Evolutionary conservation across 2,797 vertebrate species (phyloP).

Genomic region (Alca torda): DNA sequence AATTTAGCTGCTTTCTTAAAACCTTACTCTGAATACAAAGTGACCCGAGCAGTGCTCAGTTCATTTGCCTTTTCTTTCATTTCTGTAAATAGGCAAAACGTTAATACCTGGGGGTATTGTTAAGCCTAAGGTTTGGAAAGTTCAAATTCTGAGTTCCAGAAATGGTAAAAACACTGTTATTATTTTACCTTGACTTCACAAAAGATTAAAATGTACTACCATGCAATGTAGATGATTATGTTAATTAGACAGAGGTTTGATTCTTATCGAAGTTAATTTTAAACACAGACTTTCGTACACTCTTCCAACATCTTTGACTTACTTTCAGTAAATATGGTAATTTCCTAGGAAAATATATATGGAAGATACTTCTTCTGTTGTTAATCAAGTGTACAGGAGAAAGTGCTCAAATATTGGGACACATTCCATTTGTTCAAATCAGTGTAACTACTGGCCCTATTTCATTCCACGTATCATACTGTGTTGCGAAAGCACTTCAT

Average conservation of each 20-base stretch:
- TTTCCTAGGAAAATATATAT: neutral
- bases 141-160: neutral
- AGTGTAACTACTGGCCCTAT: neutral
- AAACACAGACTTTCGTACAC: neutral
- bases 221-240: neutral
- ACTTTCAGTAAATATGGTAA: neutral
- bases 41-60: rapidly evolving
- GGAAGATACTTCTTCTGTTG: neutral
- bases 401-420: neutral
- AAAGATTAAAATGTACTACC: neutral
- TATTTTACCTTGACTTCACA: neutral
- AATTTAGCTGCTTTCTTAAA: neutral
- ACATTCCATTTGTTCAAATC: neutral
- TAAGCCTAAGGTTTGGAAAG: neutral
- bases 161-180: neutral
- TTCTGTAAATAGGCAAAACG: neutral
- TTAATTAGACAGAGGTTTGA: neutral
- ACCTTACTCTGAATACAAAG: neutral
- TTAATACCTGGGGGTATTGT: neutral
- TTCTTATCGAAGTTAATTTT: neutral
- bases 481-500: neutral
- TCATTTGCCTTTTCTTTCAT: neutral
- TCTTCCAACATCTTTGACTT: neutral
- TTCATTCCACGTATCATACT: neutral
- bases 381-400: neutral